phyloP scores from a whole-genome alignment of 2,113 vertebrate species.

The Scytalopus superciliaris region DNA sequence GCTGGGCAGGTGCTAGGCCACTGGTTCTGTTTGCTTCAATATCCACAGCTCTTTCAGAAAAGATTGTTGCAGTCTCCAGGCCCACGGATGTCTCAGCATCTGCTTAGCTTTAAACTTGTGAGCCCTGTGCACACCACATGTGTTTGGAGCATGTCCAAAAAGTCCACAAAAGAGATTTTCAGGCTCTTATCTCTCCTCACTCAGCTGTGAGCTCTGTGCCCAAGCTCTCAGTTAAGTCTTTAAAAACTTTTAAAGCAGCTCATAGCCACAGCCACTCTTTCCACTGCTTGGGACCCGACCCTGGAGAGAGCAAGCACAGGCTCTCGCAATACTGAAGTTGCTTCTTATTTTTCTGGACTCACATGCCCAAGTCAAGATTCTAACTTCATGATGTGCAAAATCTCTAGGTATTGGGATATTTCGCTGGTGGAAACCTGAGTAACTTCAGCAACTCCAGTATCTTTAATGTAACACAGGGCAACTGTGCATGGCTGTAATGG shows the following conservation, averaged over 20 bases:
- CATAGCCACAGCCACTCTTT: neutral
- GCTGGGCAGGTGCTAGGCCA: neutral
- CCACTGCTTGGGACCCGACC: fast-evolving
- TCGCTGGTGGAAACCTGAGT: neutral
- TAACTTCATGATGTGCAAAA: neutral
- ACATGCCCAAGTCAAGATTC: neutral
- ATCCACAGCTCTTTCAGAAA: neutral
- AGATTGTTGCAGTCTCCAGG: neutral
- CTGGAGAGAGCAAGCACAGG: neutral
- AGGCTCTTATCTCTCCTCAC: neutral
- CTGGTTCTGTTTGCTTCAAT: neutral
- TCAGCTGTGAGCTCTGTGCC: neutral
- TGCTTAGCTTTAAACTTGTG: neutral
- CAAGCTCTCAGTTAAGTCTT: neutral
- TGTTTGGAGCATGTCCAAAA: neutral
- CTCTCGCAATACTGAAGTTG: neutral
- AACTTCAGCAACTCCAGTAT: neutral
- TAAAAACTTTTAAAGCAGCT: neutral
- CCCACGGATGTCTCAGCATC: neutral
- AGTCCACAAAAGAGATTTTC: neutral
- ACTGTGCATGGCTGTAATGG: fast-evolving
- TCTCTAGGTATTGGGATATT: neutral
- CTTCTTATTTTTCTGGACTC: neutral
- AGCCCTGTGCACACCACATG: neutral
- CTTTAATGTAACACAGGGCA: neutral